phyloP scores from a whole-genome alignment of 2,888 invertebrate genomes.

The Empis livida region DNA sequence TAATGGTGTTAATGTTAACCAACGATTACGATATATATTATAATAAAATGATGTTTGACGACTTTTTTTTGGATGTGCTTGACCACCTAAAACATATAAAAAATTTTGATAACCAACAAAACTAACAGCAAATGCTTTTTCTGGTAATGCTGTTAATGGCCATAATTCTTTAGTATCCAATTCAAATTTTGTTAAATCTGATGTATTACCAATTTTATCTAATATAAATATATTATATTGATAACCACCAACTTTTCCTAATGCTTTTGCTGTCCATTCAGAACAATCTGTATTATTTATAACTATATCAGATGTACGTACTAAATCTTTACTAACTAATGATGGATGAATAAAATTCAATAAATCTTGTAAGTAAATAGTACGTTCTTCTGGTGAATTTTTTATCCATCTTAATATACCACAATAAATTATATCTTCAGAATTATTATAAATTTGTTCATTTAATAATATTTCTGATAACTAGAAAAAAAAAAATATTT shows the following conservation, averaged over 20 bases:
- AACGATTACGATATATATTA: conserved; percentile 21
- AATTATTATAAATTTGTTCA: conserved; percentile 19
- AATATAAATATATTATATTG: conserved; percentile 23
- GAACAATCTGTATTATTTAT: conserved; percentile 13
- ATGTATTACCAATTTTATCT: conserved; percentile 23
- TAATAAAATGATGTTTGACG: conserved; percentile 19
- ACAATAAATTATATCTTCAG: conserved; percentile 19
- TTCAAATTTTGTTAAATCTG: conserved; percentile 18
- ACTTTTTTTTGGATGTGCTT: conserved; percentile 16
- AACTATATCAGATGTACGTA: conserved; percentile 14
- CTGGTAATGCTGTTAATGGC: conserved; percentile 17
- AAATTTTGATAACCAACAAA: conserved; percentile 19
- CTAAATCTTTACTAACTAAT: conserved; percentile 18
- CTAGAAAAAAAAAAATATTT: conserved; percentile 9
- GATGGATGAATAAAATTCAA: conserved; percentile 20
- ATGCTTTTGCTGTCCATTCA: conserved; percentile 18
- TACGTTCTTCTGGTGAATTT: conserved; percentile 14
- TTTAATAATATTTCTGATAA: conserved; percentile 16
- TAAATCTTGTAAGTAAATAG: conserved; percentile 13
- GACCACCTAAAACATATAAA: conserved; percentile 22
- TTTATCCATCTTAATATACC: conserved; percentile 21
- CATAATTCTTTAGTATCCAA: conserved; percentile 15
- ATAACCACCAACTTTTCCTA: conserved; percentile 13
- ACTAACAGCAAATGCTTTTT: conserved; percentile 21
- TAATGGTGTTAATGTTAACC: conserved; percentile 18